Conservation (phyloP, 1,140 invertebrate genomes). For the Cataglyphis hispanica region DNA sequence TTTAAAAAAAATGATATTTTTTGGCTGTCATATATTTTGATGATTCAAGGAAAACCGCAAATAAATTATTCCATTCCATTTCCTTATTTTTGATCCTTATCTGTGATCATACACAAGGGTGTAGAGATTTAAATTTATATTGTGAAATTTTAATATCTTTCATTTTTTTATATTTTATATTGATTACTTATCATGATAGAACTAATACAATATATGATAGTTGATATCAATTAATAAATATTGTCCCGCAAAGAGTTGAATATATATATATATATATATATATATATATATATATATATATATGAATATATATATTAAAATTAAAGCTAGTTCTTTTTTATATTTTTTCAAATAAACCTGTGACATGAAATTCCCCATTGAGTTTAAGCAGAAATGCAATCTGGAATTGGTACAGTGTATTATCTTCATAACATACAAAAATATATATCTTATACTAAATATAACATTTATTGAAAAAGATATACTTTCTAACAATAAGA, state of each 20-base stretch:
- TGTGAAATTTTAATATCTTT: conserved; percentile 5
- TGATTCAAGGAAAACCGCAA: not conserved
- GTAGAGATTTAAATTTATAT: not conserved
- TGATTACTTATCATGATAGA: not conserved
- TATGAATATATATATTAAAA: too few relatives aligned
- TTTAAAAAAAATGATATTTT: conserved; percentile 7
- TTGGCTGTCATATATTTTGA: not conserved
- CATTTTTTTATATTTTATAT: not conserved
- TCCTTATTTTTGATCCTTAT: not conserved
- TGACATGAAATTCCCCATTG: too few relatives aligned
- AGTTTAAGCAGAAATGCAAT: too few relatives aligned
- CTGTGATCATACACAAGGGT: not conserved
- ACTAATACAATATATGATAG: not conserved
- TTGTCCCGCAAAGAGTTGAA: not conserved
- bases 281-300: too few relatives aligned
- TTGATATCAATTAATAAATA: not conserved
- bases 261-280: not conserved
- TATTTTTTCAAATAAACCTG: too few relatives aligned
- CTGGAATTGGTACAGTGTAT: too few relatives aligned
- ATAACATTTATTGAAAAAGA: not conserved
- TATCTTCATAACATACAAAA: too few relatives aligned
- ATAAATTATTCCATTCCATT: conserved; percentile 14
- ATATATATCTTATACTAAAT: too few relatives aligned
- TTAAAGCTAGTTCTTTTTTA: too few relatives aligned
- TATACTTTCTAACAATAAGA: not conserved